Base-by-base conservation (phyloP, 2,797 vertebrate genomes). In the Gadopsis marmoratus region DNA sequence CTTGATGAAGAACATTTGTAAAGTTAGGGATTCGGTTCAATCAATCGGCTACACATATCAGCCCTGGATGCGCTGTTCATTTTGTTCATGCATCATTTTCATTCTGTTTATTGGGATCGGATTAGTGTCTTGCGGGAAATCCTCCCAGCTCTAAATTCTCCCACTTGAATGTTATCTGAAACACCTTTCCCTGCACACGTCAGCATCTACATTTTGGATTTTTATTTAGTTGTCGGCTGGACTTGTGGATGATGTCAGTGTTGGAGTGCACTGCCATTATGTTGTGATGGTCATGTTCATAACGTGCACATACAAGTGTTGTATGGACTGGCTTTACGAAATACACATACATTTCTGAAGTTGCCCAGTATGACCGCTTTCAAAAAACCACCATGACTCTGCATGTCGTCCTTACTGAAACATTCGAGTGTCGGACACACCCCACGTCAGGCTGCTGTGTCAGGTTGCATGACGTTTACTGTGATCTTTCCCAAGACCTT, bases 401-500 rank as follows among this genome's bases (percentile, higher is more conserved):
- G 4, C 58, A 29, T n/a, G 50, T 11, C 39, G 66, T 72, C 35
- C 48, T 21, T 63, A 23, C 37, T 61, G 58, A 70, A 78, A 26
- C 9, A 41, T 56, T 50, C 23, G 2, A 63, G 66, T 4, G 37
- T 56, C 47, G 71, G 56, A 48, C 50, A 23, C 48, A 62, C 41
- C 26, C 37, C 3, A 5, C 1, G 21, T 35, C 48, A 23, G 75
- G 12, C 48, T 56, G 14, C 63, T 55, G 31, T 75, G 37, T 79
- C 66, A 73, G 66, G 62, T 65, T 73, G 62, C 77, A 41, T 76
- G 85, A 91, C 83, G 84, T 84, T 85, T 88, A 62, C 80, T 55
- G 62, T 84, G 86, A 87, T 82, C 88, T 90, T 87, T 91, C 78
- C 70, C 74, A 78, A 83, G 70, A 69, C 74, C 74, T 58, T 37